phyloP scores from a whole-genome alignment of 1,140 invertebrate genomes.

The Thalassaphorura encarpata region DNA sequence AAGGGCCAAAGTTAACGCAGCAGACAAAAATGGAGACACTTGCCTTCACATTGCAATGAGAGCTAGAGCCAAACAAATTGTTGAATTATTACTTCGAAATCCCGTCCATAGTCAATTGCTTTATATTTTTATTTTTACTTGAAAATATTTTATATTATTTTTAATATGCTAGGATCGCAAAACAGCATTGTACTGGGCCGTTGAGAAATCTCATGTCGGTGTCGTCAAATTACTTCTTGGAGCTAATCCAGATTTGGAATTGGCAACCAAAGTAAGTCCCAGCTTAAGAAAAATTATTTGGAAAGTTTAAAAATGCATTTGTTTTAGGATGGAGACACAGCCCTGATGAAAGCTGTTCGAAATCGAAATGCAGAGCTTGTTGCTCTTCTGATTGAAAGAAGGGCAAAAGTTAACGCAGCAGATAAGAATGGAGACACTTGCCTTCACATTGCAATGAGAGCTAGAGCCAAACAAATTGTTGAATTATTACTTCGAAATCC shows the following conservation, averaged over 20 bases:
- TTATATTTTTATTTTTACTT: conserved; percentile 4
- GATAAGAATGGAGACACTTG: conserved; percentile 94
- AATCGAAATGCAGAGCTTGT: conserved; percentile 86
- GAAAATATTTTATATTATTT: conserved; percentile 14
- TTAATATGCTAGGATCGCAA: conserved; percentile 93
- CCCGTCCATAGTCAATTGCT: conserved; percentile 41
- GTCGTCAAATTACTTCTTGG: conserved; percentile 77
- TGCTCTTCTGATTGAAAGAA: conserved; percentile 80
- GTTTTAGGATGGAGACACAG: conserved; percentile 83
- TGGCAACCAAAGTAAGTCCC: conserved; percentile 66
- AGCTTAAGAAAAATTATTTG: background rate
- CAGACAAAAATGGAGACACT: conserved; percentile 91
- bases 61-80: conserved; percentile 83
- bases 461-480: conserved; percentile 84
- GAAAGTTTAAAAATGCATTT: background rate
- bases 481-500: conserved; percentile 91
- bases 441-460: conserved; percentile 93
- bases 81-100: conserved; percentile 87
- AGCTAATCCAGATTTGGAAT: conserved; percentile 87
- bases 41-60: conserved; percentile 95
- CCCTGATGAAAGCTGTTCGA: conserved; percentile 79
- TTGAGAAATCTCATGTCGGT: conserved; percentile 84
- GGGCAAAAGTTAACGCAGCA: conserved; percentile 83
- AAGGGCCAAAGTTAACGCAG: conserved; percentile 85
- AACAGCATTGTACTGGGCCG: conserved; percentile 91